These are phyloP conservation scores for Indicator maculatus DNA, from an alignment of 2,113 vertebrate species.

Conservation along the genomic window DNA sequence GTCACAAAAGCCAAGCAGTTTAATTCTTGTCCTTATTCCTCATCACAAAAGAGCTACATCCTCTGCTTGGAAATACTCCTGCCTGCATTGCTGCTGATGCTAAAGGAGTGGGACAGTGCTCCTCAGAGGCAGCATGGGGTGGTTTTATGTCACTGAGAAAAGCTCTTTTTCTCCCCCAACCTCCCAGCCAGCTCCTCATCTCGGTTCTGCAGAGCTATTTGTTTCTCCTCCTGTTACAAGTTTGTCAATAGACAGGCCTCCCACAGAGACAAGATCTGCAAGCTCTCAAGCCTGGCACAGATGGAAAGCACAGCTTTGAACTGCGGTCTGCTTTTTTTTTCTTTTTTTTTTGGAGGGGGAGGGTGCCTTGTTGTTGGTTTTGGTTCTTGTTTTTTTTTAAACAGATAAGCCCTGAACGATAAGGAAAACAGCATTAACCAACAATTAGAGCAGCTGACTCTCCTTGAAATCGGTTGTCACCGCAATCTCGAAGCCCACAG, in stretches of 20 bases:
- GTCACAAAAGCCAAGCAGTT: not conserved
- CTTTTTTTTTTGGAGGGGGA: not conserved
- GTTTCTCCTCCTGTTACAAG: not conserved
- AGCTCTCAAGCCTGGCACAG: constrained; percentile 9
- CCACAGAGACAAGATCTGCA: constrained; percentile 43
- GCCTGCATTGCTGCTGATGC: not conserved
- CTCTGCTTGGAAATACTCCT: not conserved
- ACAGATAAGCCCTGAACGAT: not conserved
- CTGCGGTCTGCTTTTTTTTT: not conserved
- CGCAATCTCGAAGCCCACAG: not conserved
- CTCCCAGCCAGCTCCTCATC: not conserved
- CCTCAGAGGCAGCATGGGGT: not conserved
- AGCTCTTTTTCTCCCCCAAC: not conserved
- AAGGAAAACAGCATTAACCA: constrained; percentile 39
- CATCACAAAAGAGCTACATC: not conserved
- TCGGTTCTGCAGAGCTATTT: not conserved
- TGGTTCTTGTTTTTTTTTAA: not conserved
- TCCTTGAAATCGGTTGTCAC: not conserved
- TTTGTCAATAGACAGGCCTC: constrained; percentile 51
- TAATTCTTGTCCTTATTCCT: not conserved
- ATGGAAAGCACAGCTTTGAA: constrained; percentile 10
- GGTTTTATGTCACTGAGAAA: not conserved
- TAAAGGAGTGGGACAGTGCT: not conserved
- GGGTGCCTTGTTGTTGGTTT: not conserved
- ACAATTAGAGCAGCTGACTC: not conserved